phyloP scores from a whole-genome alignment of 2,888 invertebrate species.

The Heliconius erato region DNA sequence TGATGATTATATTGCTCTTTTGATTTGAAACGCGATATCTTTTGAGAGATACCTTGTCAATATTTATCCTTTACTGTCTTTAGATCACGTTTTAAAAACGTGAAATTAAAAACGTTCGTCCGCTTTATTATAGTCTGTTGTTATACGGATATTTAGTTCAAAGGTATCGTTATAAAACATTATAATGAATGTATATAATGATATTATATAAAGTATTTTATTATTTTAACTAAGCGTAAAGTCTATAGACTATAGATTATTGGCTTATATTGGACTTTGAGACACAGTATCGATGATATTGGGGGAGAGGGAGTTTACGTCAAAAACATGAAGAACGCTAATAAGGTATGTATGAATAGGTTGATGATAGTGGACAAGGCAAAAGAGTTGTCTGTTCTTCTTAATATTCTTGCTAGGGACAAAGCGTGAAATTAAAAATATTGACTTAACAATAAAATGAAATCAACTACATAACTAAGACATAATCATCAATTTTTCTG shows the following conservation, averaged over 20 bases:
- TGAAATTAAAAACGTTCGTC: background rate
- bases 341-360: too few species aligned
- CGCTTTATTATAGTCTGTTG: background rate
- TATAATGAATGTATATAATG: background rate
- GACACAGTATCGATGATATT: too few species aligned
- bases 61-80: constrained; percentile 12
- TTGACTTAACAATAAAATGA: too few species aligned
- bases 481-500: constrained; percentile 74
- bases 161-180: background rate
- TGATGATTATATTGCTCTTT: constrained; percentile 80
- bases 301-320: too few species aligned
- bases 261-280: background rate
- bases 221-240: background rate
- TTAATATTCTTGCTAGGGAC: too few species aligned
- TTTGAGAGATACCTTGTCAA: constrained; percentile 55
- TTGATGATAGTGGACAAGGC: too few species aligned
- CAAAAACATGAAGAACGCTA: too few species aligned
- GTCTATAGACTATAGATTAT: background rate
- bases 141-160: background rate
- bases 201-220: background rate
- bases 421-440: too few species aligned
- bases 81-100: background rate
- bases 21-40: constrained; percentile 78
- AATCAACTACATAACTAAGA: constrained; percentile 51
- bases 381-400: too few species aligned